Evolutionary conservation across 2,113 vertebrate genomes (phyloP).

Genomic region (Ailuropoda melanoleuca): DNA sequence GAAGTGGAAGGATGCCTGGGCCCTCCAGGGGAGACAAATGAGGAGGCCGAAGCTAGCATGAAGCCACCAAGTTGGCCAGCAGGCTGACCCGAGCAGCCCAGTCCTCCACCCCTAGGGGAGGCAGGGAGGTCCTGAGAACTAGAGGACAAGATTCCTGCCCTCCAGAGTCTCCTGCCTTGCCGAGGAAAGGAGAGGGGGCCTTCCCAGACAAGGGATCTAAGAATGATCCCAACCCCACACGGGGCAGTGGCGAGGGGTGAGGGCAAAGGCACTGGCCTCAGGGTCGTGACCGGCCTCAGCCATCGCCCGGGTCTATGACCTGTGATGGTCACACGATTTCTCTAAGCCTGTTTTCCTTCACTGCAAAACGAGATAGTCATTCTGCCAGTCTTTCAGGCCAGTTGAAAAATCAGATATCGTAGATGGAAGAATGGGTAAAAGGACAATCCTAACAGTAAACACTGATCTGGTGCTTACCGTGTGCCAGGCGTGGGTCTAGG

Average conservation of each 20-base stretch:
- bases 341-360: background rate
- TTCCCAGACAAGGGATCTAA: background rate
- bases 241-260: rapidly evolving
- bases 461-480: too few species aligned
- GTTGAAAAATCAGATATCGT: background rate
- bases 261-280: background rate
- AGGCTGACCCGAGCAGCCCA: too few species aligned
- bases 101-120: background rate
- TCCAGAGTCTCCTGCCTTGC: background rate
- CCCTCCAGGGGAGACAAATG: background rate
- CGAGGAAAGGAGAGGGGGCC: background rate
- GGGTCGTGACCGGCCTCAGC: background rate
- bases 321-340: background rate
- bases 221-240: background rate
- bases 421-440: background rate
- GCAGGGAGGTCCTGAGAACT: background rate
- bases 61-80: background rate
- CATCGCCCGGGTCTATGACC: too few species aligned
- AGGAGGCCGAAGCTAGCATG: rapidly evolving
- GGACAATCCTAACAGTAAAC: too few species aligned
- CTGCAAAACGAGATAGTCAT: background rate
- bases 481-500: rapidly evolving
- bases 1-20: background rate
- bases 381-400: background rate
- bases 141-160: background rate